These are phyloP conservation scores for Scaptomyza parva DNA, from an alignment of 2,888 invertebrate species.

Conservation along the genomic window DNA sequence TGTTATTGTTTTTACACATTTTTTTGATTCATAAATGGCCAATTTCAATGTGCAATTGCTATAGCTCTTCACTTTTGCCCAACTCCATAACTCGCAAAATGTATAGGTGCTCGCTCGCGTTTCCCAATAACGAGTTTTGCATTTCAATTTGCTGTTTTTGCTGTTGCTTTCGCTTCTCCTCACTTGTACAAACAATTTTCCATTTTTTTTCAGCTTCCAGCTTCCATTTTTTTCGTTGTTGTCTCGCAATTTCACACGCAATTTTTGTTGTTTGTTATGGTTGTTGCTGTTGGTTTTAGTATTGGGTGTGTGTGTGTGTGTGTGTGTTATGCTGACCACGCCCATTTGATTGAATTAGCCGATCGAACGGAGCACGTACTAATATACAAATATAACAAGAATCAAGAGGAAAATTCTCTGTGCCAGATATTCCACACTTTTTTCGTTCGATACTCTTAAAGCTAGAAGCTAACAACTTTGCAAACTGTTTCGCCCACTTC, in stretches of 20 bases:
- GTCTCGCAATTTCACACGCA: not conserved
- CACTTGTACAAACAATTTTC: constrained; percentile 28
- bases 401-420: not conserved
- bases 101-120: not conserved
- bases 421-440: too few species aligned
- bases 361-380: not conserved
- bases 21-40: constrained; percentile 4
- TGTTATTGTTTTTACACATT: not conserved
- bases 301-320: not conserved
- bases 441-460: too few species aligned
- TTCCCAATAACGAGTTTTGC: constrained; percentile 10
- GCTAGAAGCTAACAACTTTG: too few species aligned
- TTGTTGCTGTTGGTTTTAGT: not conserved
- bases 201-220: constrained; percentile 1
- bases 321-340: constrained; percentile 17
- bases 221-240: too few species aligned
- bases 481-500: too few species aligned
- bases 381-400: not conserved
- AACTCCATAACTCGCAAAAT: not conserved
- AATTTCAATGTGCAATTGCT: constrained; percentile 31
- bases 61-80: not conserved
- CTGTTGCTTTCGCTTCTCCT: too few species aligned
- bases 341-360: constrained; percentile 28
- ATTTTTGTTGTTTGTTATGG: constrained; percentile 6
- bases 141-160: constrained; percentile 34